A percentile compares a stretch with the other conserved stretches of the same genome.
These are phyloP conservation scores for Tanaodytes sp. DNA, from an alignment of 2,888 invertebrate species.

Conservation along the genomic window DNA sequence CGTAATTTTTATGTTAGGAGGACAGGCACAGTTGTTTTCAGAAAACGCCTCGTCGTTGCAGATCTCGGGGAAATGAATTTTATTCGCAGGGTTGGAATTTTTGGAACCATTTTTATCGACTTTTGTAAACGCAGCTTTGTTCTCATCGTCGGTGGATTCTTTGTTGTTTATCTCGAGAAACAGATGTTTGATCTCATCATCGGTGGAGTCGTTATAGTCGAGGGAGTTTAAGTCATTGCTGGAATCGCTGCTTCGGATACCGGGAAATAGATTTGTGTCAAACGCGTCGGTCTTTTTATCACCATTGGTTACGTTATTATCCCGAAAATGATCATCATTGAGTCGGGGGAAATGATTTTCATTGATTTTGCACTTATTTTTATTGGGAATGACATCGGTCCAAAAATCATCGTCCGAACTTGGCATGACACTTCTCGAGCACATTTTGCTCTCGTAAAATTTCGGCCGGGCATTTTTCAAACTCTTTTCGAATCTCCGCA, in stretches of 20 bases:
- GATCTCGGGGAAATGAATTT: no score
- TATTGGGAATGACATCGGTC: slow-evolving; percentile 38
- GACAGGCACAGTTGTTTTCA: slow-evolving; percentile 14
- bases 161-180: slow-evolving; percentile 2
- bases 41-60: not conserved
- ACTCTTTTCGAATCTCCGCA: slow-evolving; percentile 61
- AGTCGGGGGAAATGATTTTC: no score
- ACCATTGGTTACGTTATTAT: no score
- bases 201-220: not conserved
- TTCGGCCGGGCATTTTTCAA: slow-evolving; percentile 56
- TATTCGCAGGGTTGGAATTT: no score
- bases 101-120: no score
- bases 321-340: no score
- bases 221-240: no score
- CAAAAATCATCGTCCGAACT: slow-evolving; percentile 63
- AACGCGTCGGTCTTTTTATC: no score
- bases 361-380: not conserved
- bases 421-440: slow-evolving; percentile 55
- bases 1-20: slow-evolving; percentile 63
- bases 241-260: no score
- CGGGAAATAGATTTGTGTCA: no score
- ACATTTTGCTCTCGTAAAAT: slow-evolving; percentile 56
- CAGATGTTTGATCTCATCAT: not conserved
- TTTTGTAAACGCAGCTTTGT: no score
- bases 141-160: no score